Conservation (phyloP, 2,888 invertebrate species). For the Listrodromus nycthemerus region DNA sequence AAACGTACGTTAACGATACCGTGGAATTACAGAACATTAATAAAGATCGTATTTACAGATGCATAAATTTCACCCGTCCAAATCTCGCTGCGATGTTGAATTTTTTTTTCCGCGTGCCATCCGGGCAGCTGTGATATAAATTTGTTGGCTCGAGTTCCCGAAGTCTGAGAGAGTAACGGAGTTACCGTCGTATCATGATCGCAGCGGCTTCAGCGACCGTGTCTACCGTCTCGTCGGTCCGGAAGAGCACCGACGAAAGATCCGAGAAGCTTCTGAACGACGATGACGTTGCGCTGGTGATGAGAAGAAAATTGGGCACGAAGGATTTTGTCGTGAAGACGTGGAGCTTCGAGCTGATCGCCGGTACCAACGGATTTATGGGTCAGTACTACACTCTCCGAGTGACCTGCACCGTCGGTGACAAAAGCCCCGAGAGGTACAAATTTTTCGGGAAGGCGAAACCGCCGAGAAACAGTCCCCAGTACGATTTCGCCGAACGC, state of each 20-base stretch:
- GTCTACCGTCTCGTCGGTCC: background rate
- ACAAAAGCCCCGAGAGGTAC: conserved; percentile 44
- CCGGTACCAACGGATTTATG: conserved; percentile 69
- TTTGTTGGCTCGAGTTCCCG: background rate
- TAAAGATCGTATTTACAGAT: conserved; percentile 11
- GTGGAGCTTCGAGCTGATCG: conserved; percentile 69
- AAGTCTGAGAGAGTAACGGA: background rate
- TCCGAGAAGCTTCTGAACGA: conserved; percentile 58
- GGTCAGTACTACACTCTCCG: conserved; percentile 71
- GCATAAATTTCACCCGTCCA: conserved; percentile 12
- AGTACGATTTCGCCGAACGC: conserved; percentile 60
- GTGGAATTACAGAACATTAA: background rate
- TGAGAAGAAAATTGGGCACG: conserved; percentile 67
- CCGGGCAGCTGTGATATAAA: background rate
- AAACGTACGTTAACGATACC: background rate
- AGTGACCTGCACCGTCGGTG: conserved; percentile 56
- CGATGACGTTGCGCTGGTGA: conserved; percentile 68
- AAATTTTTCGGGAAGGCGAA: conserved; percentile 74
- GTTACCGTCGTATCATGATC: background rate
- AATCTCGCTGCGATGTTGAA: background rate
- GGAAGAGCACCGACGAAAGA: background rate
- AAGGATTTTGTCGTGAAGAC: conserved; percentile 64
- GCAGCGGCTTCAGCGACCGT: conserved; percentile 4
- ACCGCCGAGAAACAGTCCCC: conserved; percentile 66
- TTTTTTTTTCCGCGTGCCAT: background rate